phyloP scores from a whole-genome alignment of 2,113 vertebrate species.

The Syngnathoides biaculeatus region DNA sequence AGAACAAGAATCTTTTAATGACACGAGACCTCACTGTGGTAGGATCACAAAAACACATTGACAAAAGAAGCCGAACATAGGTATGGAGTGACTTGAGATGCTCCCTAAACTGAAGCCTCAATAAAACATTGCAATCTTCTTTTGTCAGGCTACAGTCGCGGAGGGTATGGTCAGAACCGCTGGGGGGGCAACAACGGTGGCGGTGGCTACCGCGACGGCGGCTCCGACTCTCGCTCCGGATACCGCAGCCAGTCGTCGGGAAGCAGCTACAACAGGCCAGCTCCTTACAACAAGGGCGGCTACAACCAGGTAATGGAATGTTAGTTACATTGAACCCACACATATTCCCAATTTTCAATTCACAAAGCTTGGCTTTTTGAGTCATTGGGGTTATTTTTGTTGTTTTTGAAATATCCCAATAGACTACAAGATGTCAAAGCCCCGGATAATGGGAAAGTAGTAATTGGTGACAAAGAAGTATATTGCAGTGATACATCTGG shows the following conservation, averaged over 20 bases:
- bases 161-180: constrained; percentile 80
- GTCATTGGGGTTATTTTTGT: too few relatives aligned
- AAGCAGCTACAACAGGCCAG: constrained; percentile 68
- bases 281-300: constrained; percentile 67
- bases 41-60: too few relatives aligned
- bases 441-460: too few relatives aligned
- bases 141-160: constrained; percentile 78
- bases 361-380: too few relatives aligned
- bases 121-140: too few relatives aligned
- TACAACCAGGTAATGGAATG: constrained; percentile 56
- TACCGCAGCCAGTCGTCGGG: constrained; percentile 77
- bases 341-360: not conserved
- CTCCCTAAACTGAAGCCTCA: too few relatives aligned
- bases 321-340: not conserved
- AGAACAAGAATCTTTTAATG: too few relatives aligned
- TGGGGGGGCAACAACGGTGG: constrained; percentile 80
- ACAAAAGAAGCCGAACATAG: too few relatives aligned
- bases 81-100: too few relatives aligned
- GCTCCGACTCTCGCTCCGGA: constrained; percentile 71
- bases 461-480: not conserved
- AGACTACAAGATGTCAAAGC: too few relatives aligned
- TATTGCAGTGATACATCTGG: not conserved
- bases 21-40: too few relatives aligned
- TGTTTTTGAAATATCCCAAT: too few relatives aligned
- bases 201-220: constrained; percentile 75